Percentiles rank a stretch among this genome's conserved stretches.
phyloP scores from a whole-genome alignment of 1,140 invertebrate genomes.

The Ceratitis capitata region DNA sequence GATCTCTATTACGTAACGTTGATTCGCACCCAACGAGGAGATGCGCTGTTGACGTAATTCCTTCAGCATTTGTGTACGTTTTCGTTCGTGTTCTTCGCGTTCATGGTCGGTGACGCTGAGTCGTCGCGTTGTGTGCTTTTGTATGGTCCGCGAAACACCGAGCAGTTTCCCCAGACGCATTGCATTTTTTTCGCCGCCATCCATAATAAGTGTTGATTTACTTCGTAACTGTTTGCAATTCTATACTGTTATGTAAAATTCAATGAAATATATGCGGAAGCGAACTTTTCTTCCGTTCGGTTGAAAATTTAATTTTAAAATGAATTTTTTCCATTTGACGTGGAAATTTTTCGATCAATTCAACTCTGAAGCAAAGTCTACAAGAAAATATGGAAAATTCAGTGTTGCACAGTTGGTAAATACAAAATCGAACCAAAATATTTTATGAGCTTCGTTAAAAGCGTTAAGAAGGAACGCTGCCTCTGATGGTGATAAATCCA shows the following conservation, averaged over 20 bases:
- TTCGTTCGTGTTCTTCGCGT: constrained; percentile 50
- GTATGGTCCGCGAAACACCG: constrained; percentile 54
- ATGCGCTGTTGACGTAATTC: constrained; percentile 53
- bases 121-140: constrained; percentile 49
- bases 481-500: no score
- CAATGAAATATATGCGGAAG: constrained; percentile 6
- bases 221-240: not conserved
- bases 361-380: not conserved
- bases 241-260: not conserved
- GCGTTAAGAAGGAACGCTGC: no score
- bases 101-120: constrained; percentile 54
- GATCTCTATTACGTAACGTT: constrained; percentile 73
- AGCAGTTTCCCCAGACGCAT: constrained; percentile 51
- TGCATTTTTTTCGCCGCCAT: constrained; percentile 48
- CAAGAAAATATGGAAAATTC: not conserved
- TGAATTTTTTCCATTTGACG: constrained; percentile 38
- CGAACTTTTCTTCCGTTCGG: not conserved
- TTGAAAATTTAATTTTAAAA: constrained; percentile 28
- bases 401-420: not conserved
- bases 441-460: no score
- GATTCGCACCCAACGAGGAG: constrained; percentile 63
- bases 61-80: constrained; percentile 48
- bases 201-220: not conserved
- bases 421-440: no score
- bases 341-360: not conserved